phyloP scores from a whole-genome alignment of 2,797 vertebrate genomes.

The Dipus sagitta region DNA sequence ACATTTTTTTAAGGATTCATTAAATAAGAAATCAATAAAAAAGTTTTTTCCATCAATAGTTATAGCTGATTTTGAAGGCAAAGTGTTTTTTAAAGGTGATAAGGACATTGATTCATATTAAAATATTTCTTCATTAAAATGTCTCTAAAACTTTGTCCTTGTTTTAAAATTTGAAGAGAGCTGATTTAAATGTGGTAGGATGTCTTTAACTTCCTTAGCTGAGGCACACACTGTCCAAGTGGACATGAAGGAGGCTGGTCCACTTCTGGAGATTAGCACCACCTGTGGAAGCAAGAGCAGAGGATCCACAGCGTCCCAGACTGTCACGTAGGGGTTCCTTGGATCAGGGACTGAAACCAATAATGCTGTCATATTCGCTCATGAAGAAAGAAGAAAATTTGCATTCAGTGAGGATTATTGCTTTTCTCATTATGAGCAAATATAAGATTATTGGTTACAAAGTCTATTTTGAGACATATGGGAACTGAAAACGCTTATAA shows the following conservation, averaged over 20 bases:
- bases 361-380: background rate
- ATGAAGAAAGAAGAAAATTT: conserved; percentile 14
- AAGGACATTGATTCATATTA: background rate
- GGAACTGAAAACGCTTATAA: background rate
- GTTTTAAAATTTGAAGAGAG: background rate
- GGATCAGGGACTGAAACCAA: background rate
- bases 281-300: accelerated
- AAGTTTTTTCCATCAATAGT: background rate
- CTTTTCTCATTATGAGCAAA: background rate
- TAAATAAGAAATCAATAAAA: background rate
- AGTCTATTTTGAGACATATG: background rate
- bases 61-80: background rate
- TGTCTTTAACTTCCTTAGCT: background rate
- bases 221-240: background rate
- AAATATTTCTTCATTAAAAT: background rate
- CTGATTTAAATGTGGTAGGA: background rate
- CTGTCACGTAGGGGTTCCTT: background rate
- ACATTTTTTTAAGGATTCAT: background rate
- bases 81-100: background rate
- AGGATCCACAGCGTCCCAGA: background rate
- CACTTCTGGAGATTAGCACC: background rate
- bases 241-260: background rate
- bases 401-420: background rate
- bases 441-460: background rate
- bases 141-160: background rate